These are phyloP conservation scores for Petrocephalus sullivani DNA, from an alignment of 2,797 vertebrate species.

Conservation along the genomic window DNA sequence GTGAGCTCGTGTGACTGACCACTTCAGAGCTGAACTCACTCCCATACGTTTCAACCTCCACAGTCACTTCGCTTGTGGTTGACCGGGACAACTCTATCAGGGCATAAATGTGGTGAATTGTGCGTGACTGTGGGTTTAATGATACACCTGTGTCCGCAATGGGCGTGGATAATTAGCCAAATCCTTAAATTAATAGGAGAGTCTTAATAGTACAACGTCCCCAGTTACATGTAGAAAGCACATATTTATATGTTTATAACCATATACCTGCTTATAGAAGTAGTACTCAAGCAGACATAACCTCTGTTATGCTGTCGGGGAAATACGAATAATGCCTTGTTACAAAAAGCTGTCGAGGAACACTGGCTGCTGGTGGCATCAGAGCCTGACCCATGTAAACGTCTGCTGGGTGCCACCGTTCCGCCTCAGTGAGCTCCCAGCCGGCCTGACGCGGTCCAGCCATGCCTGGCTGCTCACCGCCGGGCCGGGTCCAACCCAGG, in stretches of 20 bases:
- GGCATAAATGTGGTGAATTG: not conserved
- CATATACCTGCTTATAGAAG: not conserved
- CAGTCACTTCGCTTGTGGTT: too few species aligned
- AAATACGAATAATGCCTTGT: not conserved
- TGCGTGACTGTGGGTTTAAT: not conserved
- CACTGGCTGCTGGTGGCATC: not conserved
- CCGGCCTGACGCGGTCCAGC: slow-evolving; percentile 5
- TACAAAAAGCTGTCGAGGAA: not conserved
- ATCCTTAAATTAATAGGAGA: not conserved
- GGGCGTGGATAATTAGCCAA: not conserved
- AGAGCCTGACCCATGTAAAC: slow-evolving; percentile 17
- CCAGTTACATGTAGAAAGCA: not conserved
- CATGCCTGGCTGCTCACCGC: slow-evolving; percentile 50
- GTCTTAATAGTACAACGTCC: not conserved
- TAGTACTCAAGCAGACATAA: not conserved
- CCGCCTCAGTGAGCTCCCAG: slow-evolving; percentile 36
- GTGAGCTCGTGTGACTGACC: not conserved
- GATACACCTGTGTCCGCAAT: not conserved
- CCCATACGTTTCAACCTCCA: not conserved
- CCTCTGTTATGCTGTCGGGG: not conserved
- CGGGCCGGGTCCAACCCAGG: slow-evolving; percentile 59
- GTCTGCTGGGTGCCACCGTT: slow-evolving; percentile 19
- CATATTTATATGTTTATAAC: not conserved
- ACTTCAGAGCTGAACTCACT: not conserved
- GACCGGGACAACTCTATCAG: not conserved